Conservation (phyloP, 2,888 invertebrate genomes). For the Agrotis segetum region DNA sequence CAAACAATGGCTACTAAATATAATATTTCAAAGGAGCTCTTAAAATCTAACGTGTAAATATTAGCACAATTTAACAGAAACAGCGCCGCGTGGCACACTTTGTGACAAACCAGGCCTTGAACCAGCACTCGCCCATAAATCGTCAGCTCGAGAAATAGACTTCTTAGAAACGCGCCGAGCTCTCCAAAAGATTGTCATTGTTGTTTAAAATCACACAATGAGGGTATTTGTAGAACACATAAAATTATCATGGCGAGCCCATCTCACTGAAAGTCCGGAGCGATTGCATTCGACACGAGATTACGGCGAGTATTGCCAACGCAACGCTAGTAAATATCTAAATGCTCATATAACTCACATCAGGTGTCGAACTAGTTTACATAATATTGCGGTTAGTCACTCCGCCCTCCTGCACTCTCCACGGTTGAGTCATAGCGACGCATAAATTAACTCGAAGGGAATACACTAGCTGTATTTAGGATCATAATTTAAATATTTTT, state of each 20-base stretch:
- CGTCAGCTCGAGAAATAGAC: constrained; percentile 50
- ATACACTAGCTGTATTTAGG: constrained; percentile 61
- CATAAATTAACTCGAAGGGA: constrained; percentile 55
- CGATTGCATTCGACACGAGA: constrained; percentile 32
- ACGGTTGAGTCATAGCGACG: constrained; percentile 58
- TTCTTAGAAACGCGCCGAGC: constrained; percentile 52
- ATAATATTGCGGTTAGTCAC: constrained; percentile 54
- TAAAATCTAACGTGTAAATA: constrained; percentile 65
- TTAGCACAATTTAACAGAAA: constrained; percentile 64
- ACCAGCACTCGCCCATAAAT: constrained; percentile 56
- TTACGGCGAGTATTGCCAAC: constrained; percentile 37
- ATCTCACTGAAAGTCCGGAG: constrained; percentile 22
- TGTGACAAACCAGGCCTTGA: constrained; percentile 63
- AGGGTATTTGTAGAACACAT: constrained; percentile 29
- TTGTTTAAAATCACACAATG: constrained; percentile 44
- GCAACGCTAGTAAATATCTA: constrained; percentile 55
- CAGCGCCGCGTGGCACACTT: constrained; percentile 56
- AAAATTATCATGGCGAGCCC: constrained; percentile 26
- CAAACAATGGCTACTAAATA: constrained; percentile 65
- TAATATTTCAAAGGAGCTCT: constrained; percentile 69
- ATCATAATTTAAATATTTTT: constrained; percentile 67
- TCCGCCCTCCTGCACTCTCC: constrained; percentile 37
- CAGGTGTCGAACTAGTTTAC: constrained; percentile 54
- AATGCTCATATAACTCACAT: constrained; percentile 56
- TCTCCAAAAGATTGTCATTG: constrained; percentile 59